Percentiles rank a stretch among this genome's conserved stretches.
phyloP scores from a whole-genome alignment of 2,888 invertebrate genomes.

The Micoletzkya japonica region DNA sequence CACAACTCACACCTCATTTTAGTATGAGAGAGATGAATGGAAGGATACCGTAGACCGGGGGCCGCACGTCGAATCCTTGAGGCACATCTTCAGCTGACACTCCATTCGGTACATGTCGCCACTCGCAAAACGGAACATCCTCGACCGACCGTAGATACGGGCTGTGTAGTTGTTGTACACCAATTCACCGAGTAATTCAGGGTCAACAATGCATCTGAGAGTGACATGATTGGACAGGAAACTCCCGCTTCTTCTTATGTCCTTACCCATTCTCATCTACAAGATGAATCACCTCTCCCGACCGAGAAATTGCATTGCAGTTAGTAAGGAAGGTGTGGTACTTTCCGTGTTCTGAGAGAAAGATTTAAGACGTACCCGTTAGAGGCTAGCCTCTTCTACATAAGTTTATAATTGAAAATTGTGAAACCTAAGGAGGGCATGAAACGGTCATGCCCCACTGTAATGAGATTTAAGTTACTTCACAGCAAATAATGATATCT shows the following conservation, averaged over 20 bases:
- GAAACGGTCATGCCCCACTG: too few species aligned
- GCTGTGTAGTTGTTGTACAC: constrained; percentile 42
- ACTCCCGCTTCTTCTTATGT: neutral
- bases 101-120: constrained; percentile 47
- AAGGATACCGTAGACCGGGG: constrained; percentile 15
- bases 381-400: neutral
- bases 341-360: constrained; percentile 34
- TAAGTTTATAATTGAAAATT: neutral
- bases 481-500: too few species aligned
- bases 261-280: constrained; percentile 49
- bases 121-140: constrained; percentile 43
- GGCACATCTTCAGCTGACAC: constrained; percentile 42
- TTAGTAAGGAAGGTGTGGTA: constrained; percentile 40
- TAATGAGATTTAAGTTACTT: neutral
- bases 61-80: constrained; percentile 28
- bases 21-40: too few species aligned
- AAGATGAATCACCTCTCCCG: constrained; percentile 44
- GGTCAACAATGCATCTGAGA: constrained; percentile 45
- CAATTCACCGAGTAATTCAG: constrained; percentile 47
- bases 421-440: neutral
- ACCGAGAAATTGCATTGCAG: constrained; percentile 46
- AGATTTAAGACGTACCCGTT: neutral
- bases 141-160: constrained; percentile 41
- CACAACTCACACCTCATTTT: neutral
- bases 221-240: neutral